phyloP scores from a whole-genome alignment of 2,797 vertebrate species.

The Anniella stebbinsi region DNA sequence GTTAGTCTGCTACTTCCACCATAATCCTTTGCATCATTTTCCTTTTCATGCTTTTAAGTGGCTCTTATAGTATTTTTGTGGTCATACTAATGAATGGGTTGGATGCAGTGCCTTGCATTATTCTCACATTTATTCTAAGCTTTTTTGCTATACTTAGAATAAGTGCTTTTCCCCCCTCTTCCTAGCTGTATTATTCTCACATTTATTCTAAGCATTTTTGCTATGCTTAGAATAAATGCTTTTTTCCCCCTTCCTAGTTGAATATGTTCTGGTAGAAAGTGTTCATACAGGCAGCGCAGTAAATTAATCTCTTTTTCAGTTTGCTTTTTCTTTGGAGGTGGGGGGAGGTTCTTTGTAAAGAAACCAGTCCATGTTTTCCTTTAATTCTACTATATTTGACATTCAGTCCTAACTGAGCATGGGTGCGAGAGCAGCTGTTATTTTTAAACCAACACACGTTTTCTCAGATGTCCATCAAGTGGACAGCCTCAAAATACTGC shows the following conservation, averaged over 20 bases:
- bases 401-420: neutral
- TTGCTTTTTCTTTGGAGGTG: neutral
- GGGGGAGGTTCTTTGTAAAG: neutral
- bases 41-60: neutral
- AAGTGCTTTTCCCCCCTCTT: neutral
- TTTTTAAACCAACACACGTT: no score
- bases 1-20: neutral
- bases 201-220: neutral
- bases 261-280: constrained; percentile 19
- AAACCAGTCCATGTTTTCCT: neutral
- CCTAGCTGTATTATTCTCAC: neutral
- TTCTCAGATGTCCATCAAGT: neutral
- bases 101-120: neutral
- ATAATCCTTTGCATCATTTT: neutral
- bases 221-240: neutral
- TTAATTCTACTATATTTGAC: neutral
- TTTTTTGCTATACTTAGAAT: neutral
- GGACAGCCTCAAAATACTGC: no score
- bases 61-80: neutral
- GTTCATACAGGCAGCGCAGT: neutral
- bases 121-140: neutral
- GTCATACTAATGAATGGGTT: neutral
- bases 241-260: neutral
- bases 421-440: no score
- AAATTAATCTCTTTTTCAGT: no score